A percentile compares a stretch with the other conserved stretches of the same genome.
phyloP scores from a whole-genome alignment of 2,888 invertebrate genomes.

The Galeruca laticollis region DNA sequence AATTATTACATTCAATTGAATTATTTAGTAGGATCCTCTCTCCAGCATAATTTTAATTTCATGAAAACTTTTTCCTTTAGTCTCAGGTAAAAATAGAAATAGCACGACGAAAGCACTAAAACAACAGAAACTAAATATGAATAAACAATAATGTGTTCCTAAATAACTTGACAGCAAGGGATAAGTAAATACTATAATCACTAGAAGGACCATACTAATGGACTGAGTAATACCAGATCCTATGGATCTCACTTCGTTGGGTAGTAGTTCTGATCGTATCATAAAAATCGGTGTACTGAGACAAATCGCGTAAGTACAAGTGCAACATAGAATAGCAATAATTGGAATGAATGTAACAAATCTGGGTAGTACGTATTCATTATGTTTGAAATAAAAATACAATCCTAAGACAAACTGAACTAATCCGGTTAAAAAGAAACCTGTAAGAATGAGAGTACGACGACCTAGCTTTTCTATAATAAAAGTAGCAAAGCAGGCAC shows the following conservation, averaged over 20 bases:
- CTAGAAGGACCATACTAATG: neutral
- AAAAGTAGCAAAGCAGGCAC: slow-evolving; percentile 76
- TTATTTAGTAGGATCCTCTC: too few relatives aligned
- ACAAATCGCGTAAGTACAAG: neutral
- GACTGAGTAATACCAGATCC: neutral
- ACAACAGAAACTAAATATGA: slow-evolving; percentile 31
- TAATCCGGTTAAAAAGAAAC: slow-evolving; percentile 74
- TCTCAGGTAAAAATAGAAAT: slow-evolving; percentile 40
- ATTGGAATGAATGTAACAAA: neutral
- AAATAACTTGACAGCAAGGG: slow-evolving; percentile 1
- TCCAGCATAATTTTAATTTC: slow-evolving; percentile 34
- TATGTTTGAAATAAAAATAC: slow-evolving; percentile 69
- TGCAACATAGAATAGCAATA: neutral
- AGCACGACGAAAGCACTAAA: slow-evolving; percentile 34
- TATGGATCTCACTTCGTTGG: slow-evolving; percentile 14
- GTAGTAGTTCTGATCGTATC: slow-evolving; percentile 63
- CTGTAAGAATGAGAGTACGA: slow-evolving; percentile 75
- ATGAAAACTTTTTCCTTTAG: slow-evolving; percentile 43
- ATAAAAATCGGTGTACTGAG: neutral
- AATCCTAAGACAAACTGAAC: slow-evolving; percentile 70
- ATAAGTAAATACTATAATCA: neutral
- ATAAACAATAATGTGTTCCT: slow-evolving; percentile 16
- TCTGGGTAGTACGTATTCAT: neutral
- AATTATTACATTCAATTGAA: too few relatives aligned
- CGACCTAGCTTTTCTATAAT: slow-evolving; percentile 82